phyloP scores from a whole-genome alignment of 2,113 vertebrate genomes.

The Machaerirhynchus nigripectus region DNA sequence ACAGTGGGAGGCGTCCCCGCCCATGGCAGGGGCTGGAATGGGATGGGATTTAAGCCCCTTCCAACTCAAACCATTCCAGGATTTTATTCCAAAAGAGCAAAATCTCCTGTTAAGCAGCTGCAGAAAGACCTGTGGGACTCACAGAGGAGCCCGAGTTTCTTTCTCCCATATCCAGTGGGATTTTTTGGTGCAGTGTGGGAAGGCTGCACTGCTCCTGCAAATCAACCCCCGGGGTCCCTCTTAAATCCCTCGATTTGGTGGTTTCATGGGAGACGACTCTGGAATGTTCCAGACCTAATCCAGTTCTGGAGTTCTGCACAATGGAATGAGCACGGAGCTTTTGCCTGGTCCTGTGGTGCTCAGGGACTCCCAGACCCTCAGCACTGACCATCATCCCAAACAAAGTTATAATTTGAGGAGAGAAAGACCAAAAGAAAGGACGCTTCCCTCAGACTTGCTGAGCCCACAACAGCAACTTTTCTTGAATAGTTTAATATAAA shows the following conservation, averaged over 20 bases:
- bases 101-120: background rate
- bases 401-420: too few species aligned
- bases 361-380: background rate
- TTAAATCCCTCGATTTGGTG: background rate
- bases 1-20: fast-evolving
- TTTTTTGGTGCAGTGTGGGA: background rate
- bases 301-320: background rate
- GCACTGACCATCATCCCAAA: background rate
- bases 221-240: background rate
- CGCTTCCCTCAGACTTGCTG: background rate
- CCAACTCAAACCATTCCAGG: background rate
- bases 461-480: background rate
- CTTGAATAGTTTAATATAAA: background rate
- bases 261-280: background rate
- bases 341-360: background rate
- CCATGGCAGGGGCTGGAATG: background rate
- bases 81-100: background rate
- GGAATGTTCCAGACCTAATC: background rate
- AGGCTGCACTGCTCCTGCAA: background rate
- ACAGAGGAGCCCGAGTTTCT: too few species aligned
- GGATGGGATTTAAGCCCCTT: background rate
- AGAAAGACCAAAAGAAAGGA: background rate
- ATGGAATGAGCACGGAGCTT: too few species aligned
- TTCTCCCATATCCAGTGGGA: fast-evolving
- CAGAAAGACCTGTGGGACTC: background rate